Evolutionary conservation across 2,113 vertebrate species (phyloP), one percentile per base, ranked within the genome.

Genomic region (Cyprinodon tularosa): DNA sequence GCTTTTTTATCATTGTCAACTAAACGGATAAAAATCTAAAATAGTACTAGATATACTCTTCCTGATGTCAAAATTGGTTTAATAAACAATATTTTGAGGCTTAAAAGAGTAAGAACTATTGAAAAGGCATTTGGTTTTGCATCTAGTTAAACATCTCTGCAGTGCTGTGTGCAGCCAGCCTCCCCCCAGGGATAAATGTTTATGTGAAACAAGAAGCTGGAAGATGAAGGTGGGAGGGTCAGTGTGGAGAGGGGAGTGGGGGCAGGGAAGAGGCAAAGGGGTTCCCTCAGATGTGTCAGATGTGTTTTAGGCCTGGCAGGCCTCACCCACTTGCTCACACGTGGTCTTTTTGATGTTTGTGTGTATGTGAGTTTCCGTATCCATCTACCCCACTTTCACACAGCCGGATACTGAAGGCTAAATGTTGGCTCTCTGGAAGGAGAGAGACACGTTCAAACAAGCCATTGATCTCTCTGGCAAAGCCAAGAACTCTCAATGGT

Each of bases 201-300:
- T 57, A 74, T 83, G 86, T 85, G 85, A 82, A 83, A 90, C 84
- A 85, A 83, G 83, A 65, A 82, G 71, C 76, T 48, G 71, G 57
- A 71, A 48, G 68, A 71, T 70, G 65, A 62, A 60, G 74, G 67
- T 72, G 71, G 71, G 48, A 45, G 84, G 78, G 67, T 89, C 72
- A 90, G 39, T 73, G 38, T 73, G 74, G 78, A 59, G 59, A 87
- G 75, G 71, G 86, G 84, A 62, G 66, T 81, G 76, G 69, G 73
- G 60, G 29, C 68, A 62, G 48, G 59, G 29, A 78, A 39, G 60
- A 12, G 42, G 62, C 1, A 59, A 40, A 22, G 44, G 50, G 29
- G 66, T 29, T 61, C 62, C 69, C 67, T 53, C 57, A 29, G 29
- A 29, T 29, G 82, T 85, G 80, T 90, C 84, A 90, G 78, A 85